phyloP scores from a whole-genome alignment of 2,888 invertebrate genomes.

The Melolontha melolontha region DNA sequence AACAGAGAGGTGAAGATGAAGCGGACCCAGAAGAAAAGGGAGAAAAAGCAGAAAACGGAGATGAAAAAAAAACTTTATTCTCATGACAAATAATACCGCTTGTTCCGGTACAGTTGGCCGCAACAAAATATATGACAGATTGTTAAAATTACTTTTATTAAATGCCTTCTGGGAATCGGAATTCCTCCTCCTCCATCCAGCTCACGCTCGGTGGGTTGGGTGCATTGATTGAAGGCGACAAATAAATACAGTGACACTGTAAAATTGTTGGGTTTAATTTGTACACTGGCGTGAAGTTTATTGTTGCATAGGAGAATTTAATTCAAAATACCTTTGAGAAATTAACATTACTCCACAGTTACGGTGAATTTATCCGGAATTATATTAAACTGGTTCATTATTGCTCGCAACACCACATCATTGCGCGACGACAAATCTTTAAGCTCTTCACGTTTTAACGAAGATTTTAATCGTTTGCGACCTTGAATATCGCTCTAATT shows the following conservation, averaged over 20 bases:
- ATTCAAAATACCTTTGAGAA: conserved; percentile 41
- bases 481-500: background rate
- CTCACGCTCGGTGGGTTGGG: too few relatives aligned
- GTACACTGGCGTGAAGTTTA: conserved; percentile 37
- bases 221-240: conserved; percentile 28
- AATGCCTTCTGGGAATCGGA: conserved; percentile 38
- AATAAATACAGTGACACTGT: conserved; percentile 39
- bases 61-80: conserved; percentile 37
- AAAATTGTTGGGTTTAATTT: conserved; percentile 41
- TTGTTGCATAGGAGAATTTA: conserved; percentile 41
- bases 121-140: conserved; percentile 41
- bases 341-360: conserved; percentile 34
- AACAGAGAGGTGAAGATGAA: conserved; percentile 6
- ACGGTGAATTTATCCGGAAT: conserved; percentile 22
- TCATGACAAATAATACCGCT: conserved; percentile 35
- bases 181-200: conserved; percentile 5
- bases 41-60: conserved; percentile 12
- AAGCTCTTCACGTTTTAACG: conserved; percentile 5
- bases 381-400: conserved; percentile 23
- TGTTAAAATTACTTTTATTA: conserved; percentile 40
- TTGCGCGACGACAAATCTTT: background rate
- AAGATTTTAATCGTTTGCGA: background rate
- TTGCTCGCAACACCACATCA: conserved; percentile 2
- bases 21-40: conserved; percentile 5
- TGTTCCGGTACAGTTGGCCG: conserved; percentile 38